A percentile compares a stretch with the other conserved stretches of the same genome.
These are phyloP conservation scores for Cololabis saira DNA, from an alignment of 2,113 vertebrate genomes.

Conservation along the genomic window DNA sequence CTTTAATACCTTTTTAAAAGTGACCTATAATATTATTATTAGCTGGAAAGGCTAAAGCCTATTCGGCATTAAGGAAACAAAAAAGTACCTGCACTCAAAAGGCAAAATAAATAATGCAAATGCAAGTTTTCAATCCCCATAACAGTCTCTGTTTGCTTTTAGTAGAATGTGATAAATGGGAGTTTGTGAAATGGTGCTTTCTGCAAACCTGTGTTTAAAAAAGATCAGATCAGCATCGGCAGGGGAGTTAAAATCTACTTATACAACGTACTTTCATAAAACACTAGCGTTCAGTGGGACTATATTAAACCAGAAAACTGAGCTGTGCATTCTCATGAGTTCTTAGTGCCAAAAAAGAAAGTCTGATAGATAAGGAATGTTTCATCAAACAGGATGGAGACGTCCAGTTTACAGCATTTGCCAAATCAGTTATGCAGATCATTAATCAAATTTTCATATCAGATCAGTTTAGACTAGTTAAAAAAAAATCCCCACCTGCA, in stretches of 20 bases:
- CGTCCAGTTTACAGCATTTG: not conserved
- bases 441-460: not conserved
- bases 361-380: not conserved
- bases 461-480: not conserved
- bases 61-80: not conserved
- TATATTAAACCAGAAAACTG: not conserved
- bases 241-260: not conserved
- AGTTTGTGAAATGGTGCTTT: not conserved
- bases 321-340: not conserved
- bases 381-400: not conserved
- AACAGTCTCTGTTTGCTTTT: not conserved
- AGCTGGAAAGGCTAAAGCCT: no score
- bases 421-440: not conserved
- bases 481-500: not conserved
- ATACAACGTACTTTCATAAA: not conserved
- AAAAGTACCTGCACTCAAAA: constrained; percentile 2
- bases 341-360: not conserved
- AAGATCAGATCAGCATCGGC: not conserved
- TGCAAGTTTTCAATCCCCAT: not conserved
- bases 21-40: no score
- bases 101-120: constrained; percentile 28
- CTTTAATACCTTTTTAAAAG: no score
- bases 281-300: not conserved
- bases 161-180: constrained; percentile 4
- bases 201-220: constrained; percentile 19